Conservation (phyloP, 2,797 vertebrate genomes). For the Scolopax rusticola region DNA sequence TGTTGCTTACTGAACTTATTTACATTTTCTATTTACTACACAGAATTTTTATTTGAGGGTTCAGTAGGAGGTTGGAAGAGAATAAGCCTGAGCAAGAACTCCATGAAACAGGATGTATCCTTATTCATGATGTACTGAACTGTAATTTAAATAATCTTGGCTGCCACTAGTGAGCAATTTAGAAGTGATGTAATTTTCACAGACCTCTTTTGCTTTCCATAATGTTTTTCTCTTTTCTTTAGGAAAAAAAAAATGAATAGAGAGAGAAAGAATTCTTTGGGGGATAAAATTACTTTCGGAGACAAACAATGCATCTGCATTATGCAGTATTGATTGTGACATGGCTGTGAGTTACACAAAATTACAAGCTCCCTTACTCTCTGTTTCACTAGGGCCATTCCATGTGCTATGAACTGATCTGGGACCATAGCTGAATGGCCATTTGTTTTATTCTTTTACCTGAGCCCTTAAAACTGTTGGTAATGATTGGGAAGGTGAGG, state of each 20-base stretch:
- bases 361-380: conserved; percentile 34
- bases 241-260: neutral
- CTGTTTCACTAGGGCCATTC: neutral
- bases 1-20: neutral
- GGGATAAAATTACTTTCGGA: neutral
- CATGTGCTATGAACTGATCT: neutral
- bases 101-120: neutral
- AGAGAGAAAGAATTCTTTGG: neutral
- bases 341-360: neutral
- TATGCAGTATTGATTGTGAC: neutral
- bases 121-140: neutral
- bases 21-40: neutral
- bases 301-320: neutral
- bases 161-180: neutral
- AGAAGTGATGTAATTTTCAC: neutral
- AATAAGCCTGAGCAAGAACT: neutral
- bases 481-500: neutral
- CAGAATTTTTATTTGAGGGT: neutral
- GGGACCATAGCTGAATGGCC: neutral
- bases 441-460: neutral
- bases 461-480: neutral
- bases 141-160: neutral
- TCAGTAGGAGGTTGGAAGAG: neutral
- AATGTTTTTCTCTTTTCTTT: neutral
- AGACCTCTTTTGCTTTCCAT: neutral